Conservation (phyloP, 2,113 vertebrate species). For the Syngnathus typhle region DNA sequence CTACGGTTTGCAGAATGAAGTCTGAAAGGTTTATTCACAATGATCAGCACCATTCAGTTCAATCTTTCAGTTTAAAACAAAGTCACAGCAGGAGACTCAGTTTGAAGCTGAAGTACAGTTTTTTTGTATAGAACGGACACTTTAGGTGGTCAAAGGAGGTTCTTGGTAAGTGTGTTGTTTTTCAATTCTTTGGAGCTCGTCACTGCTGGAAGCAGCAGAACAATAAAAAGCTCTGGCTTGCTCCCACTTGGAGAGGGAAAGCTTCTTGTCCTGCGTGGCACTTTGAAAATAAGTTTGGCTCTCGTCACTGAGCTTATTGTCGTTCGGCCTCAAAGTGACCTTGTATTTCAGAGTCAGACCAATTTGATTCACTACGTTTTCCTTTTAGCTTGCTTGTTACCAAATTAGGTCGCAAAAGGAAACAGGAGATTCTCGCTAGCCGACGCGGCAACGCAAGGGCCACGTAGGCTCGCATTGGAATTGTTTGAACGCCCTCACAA, state of each 20-base stretch:
- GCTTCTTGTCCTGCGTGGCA: conserved; percentile 19
- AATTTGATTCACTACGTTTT: not conserved
- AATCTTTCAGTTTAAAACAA: too few relatives aligned
- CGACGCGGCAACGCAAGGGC: conserved; percentile 5
- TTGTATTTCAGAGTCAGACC: conserved; percentile 18
- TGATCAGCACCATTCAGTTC: not conserved
- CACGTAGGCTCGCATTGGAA: conserved; percentile 1
- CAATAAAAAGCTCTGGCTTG: conserved; percentile 19
- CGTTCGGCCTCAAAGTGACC: conserved; percentile 15
- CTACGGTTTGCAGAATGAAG: too few relatives aligned
- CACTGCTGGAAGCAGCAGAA: conserved; percentile 19
- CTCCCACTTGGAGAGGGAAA: conserved; percentile 22
- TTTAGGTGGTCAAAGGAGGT: too few relatives aligned
- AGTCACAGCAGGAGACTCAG: too few relatives aligned
- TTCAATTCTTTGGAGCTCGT: conserved; percentile 32
- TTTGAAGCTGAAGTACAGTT: too few relatives aligned
- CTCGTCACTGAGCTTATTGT: conserved; percentile 12
- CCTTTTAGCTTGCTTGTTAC: not conserved
- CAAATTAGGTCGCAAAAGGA: not conserved
- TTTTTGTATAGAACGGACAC: too few relatives aligned
- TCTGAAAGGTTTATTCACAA: not conserved
- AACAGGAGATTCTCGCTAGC: not conserved
- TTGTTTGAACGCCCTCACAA: conserved; percentile 26
- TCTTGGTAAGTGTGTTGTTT: not conserved
- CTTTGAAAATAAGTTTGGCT: conserved; percentile 23